These are phyloP conservation scores for Microcebus murinus DNA, from an alignment of 2,113 vertebrate species.

Conservation along the genomic window DNA sequence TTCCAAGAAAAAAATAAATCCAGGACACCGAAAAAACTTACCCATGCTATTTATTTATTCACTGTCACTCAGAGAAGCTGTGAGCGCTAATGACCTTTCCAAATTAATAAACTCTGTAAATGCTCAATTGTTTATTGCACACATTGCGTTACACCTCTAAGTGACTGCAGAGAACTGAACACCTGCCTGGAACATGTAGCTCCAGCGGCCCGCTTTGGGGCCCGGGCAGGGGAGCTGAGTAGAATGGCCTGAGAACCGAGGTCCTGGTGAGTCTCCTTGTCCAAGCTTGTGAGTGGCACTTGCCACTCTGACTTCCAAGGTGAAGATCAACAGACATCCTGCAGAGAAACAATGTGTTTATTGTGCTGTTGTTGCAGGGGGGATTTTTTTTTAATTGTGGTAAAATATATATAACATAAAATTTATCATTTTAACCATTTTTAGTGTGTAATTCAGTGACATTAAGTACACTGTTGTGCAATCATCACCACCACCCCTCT, in stretches of 20 bases:
- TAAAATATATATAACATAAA: background rate
- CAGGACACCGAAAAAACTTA: background rate
- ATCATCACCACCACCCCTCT: background rate
- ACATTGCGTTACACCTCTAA: background rate
- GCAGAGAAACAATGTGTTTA: background rate
- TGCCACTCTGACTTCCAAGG: background rate
- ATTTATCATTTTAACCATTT: background rate
- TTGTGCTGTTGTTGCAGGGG: background rate
- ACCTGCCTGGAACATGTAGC: background rate
- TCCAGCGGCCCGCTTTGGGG: background rate
- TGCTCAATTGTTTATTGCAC: background rate
- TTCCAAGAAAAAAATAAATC: background rate
- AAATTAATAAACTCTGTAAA: slow-evolving; percentile 43
- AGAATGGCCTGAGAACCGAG: background rate
- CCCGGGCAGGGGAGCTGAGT: too few relatives aligned
- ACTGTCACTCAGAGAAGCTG: background rate
- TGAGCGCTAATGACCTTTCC: slow-evolving; percentile 51
- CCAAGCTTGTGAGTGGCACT: background rate
- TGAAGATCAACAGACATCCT: background rate
- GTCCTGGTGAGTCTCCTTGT: background rate
- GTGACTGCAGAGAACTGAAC: background rate
- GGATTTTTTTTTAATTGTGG: background rate
- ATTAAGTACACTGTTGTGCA: background rate
- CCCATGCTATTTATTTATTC: slow-evolving; percentile 38
- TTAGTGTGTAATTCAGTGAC: background rate